Percentiles rank a stretch among this genome's conserved stretches.
Conservation (phyloP, 2,113 vertebrate species). For the Oncorhynchus nerka region DNA sequence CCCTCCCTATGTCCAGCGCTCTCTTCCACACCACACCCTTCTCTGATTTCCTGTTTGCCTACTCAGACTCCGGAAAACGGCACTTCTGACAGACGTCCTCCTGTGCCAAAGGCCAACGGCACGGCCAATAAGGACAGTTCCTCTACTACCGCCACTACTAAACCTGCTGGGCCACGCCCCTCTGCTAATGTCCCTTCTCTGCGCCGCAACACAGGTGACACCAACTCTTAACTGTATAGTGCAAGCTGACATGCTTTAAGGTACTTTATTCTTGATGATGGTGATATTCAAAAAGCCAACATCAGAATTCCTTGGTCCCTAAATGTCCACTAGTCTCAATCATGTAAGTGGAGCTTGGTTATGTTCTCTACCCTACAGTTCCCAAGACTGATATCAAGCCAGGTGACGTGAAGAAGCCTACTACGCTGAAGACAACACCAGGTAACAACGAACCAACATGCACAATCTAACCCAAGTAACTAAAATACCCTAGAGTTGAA, state of each 20-base stretch:
- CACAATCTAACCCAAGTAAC: too few species aligned
- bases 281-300: too few species aligned
- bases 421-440: constrained; percentile 72
- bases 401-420: constrained; percentile 80
- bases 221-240: too few species aligned
- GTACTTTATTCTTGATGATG: too few species aligned
- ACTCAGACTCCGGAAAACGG: constrained; percentile 65
- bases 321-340: neutral
- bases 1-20: neutral
- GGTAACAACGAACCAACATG: constrained; percentile 48
- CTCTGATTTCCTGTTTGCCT: constrained; percentile 8
- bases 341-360: neutral
- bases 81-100: constrained; percentile 32
- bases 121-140: constrained; percentile 67
- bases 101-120: constrained; percentile 72
- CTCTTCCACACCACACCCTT: too few species aligned
- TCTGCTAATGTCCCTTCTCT: neutral
- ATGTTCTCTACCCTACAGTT: constrained; percentile 54
- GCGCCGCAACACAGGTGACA: too few species aligned
- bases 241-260: too few species aligned
- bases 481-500: too few species aligned
- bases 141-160: constrained; percentile 40
- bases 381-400: constrained; percentile 82
- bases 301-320: too few species aligned
- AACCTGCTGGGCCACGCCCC: constrained; percentile 47